Conservation (phyloP, 2,797 vertebrate species). For the Protosalanx chinensis region DNA sequence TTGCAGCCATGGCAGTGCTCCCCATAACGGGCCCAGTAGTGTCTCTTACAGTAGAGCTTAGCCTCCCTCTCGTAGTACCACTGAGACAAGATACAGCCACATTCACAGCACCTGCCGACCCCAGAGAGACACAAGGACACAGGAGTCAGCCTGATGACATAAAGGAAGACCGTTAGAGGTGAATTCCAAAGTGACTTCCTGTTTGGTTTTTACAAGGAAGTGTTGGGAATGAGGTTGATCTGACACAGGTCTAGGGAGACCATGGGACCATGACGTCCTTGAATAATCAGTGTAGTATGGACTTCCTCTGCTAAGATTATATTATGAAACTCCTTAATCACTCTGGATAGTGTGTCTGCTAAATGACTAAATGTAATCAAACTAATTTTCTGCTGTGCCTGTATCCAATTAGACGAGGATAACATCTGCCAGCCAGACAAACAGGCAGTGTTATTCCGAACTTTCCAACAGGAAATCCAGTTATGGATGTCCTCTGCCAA, state of each 20-base stretch:
- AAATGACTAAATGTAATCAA: no score
- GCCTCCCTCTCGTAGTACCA: conserved; percentile 95
- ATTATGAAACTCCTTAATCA: not conserved
- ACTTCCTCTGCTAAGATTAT: not conserved
- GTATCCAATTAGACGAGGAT: not conserved
- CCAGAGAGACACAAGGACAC: not conserved
- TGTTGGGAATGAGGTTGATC: not conserved
- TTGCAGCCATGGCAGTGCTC: conserved; percentile 92
- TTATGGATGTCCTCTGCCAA: not conserved
- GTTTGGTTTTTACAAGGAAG: not conserved
- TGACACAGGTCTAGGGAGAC: not conserved
- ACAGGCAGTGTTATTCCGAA: not conserved
- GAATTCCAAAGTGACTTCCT: not conserved
- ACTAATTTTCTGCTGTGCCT: not conserved
- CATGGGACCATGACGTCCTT: not conserved
- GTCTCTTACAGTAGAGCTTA: conserved; percentile 90
- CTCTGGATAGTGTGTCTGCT: no score
- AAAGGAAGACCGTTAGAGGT: not conserved
- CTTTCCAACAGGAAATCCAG: not conserved
- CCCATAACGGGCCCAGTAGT: conserved; percentile 91
- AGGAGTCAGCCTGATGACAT: not conserved
- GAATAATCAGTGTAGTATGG: not conserved
- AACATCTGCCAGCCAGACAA: not conserved
- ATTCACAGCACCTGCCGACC: conserved; percentile 85
- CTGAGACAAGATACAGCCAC: conserved; percentile 81